phyloP scores from a whole-genome alignment of 2,888 invertebrate genomes.

The Metopia argyrocephala region DNA sequence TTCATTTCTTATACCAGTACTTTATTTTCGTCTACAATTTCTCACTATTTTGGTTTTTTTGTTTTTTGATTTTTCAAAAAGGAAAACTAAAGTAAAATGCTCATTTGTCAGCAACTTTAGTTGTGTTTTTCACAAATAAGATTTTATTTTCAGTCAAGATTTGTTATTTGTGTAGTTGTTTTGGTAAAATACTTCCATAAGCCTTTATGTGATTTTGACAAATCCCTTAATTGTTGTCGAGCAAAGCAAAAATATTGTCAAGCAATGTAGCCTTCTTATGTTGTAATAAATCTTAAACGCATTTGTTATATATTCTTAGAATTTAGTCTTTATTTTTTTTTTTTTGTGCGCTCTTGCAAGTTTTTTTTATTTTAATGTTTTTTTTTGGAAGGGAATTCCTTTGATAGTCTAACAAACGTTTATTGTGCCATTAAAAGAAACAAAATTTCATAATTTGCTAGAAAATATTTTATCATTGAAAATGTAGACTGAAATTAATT shows the following conservation, averaged over 20 bases:
- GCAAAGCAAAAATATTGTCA: constrained; percentile 46
- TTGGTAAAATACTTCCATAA: constrained; percentile 29
- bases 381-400: background rate
- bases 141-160: background rate
- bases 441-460: constrained; percentile 32
- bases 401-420: constrained; percentile 20
- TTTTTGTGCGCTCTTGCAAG: background rate
- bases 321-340: background rate
- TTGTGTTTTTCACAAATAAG: constrained; percentile 8
- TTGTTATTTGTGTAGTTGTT: constrained; percentile 6
- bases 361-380: constrained; percentile 5
- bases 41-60: background rate
- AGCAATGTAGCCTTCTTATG: constrained; percentile 27
- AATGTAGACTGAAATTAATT: constrained; percentile 10
- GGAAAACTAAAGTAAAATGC: constrained; percentile 19
- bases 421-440: background rate
- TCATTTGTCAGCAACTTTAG: constrained; percentile 48
- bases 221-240: constrained; percentile 56
- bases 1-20: background rate
- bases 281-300: constrained; percentile 46
- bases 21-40: background rate
- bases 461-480: constrained; percentile 13
- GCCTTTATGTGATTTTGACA: constrained; percentile 56
- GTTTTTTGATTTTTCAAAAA: background rate
- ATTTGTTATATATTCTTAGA: constrained; percentile 23